Evolutionary conservation across 2,113 vertebrate species (phyloP), one percentile per base, ranked within the genome.

Genomic region (Percina caprodes): DNA sequence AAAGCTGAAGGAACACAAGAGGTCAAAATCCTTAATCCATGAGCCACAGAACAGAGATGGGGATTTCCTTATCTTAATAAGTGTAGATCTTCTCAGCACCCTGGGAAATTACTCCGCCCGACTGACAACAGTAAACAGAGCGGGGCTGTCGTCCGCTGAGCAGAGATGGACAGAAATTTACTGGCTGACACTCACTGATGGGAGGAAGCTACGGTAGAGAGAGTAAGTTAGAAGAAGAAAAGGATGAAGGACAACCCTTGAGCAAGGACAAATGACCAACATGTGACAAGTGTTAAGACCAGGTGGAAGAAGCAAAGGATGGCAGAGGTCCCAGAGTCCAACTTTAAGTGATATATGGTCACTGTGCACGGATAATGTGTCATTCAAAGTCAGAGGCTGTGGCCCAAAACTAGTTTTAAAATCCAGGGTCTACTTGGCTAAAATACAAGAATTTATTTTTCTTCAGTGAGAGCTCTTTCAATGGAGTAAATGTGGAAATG

Each of bases 31-130:
- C 84, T 71, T 74, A 76, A 84, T 85, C 89, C 63, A 15, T 46
- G 45, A 75, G 62, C 69, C 80, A 80, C 48, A 56, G 54, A 73
- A 63, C 63, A 71, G 48, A 85, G 69, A 85, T 61, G 54, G 82
- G 82, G 82, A 84, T 89, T 91, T 88, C 85, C 71, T 78, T 54
- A 24, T 72, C 62, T 90, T 85, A 90, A 86, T 80, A 87, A 82
- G 75, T 59, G 23, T 65, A 62, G 71, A 70, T 80, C 74, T 85
- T 78, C 75, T 84, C 54, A 46, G 63, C 59, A 75, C 18, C 61
- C 13, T 23, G 49, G 42, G 74, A 66, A 69, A 80, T 30, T 21
- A 16, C 4, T 56, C 26, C 13, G 19, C 35, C 21, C 55, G 42
- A 82, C 11, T 73, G 83, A 89, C 77, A 69, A 69, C 51, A 14